phyloP scores from a whole-genome alignment of 2,888 invertebrate genomes.

The Lochmaea crataegi region DNA sequence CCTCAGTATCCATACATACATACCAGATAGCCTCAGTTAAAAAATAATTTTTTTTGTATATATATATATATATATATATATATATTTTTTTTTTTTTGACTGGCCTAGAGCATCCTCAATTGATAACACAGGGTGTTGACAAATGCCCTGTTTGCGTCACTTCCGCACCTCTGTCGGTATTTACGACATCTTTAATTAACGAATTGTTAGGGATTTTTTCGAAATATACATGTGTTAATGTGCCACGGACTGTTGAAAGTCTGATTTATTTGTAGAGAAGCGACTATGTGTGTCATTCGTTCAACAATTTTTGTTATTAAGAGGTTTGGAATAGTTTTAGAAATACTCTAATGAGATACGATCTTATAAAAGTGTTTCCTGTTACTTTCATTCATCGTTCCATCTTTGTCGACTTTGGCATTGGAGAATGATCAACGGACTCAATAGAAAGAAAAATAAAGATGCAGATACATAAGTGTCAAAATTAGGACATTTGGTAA shows the following conservation, averaged over 20 bases:
- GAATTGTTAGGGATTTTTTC: conserved; percentile 38
- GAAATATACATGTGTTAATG: conserved; percentile 33
- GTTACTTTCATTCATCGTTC: not conserved
- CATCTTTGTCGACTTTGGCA: not conserved
- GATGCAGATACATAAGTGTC: too few species aligned
- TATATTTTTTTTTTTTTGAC: not conserved
- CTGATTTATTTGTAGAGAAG: conserved; percentile 36
- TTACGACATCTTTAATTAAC: conserved; percentile 47
- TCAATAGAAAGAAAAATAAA: too few species aligned
- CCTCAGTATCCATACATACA: too few species aligned
- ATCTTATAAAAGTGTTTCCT: conserved; percentile 1
- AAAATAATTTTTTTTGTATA: too few species aligned
- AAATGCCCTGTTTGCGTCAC: conserved; percentile 51
- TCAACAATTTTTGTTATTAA: conserved; percentile 31
- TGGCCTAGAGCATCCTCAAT: conserved; percentile 15
- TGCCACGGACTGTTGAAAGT: conserved; percentile 34
- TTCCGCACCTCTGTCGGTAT: conserved; percentile 46
- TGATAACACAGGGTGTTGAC: conserved; percentile 49
- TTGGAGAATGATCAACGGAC: not conserved
- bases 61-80: not conserved
- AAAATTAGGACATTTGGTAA: too few species aligned
- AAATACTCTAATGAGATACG: conserved; percentile 4
- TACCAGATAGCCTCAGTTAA: too few species aligned
- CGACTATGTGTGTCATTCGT: conserved; percentile 18
- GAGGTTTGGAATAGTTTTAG: conserved; percentile 28